Evolutionary conservation across 2,797 vertebrate species (phyloP), one percentile per base, ranked within the genome.

Genomic region (Anguilla pacifica): DNA sequence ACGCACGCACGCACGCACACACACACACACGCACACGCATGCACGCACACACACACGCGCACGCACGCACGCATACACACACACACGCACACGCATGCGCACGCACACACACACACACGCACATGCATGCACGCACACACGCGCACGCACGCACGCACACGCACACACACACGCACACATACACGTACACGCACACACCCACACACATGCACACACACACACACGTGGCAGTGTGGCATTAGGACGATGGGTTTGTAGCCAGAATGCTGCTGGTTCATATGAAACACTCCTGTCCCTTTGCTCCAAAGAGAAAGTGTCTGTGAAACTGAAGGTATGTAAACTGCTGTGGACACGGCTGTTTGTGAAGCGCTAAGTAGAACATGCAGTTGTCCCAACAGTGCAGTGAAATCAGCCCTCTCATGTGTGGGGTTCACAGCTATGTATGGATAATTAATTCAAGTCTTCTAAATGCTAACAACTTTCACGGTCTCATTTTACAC

Each of bases 31-130:
- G 2, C 64, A 28, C 22, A 67, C 22, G 25, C 64, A n/a, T 2
- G 28, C 64, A 67, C 2, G 13, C 22, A 28, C 64, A 28, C 22
- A 9, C 64, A 9, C 2, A 6, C 0, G 9, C 64, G 4, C 22
- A 6, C 22, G 7, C 22, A 7, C 10, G 3, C 7, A 25, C 4
- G 11, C 31, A 43, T 35, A 79, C 59, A 19, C 15, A 3, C 19
- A 19, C 59, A 22, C 19, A 3, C 19, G 1, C 0, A 22, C 3
- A n/a, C 3, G 1, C 7, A 6, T 0, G 1, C 61, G 0, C 7
- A 4, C 3, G 6, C 0, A 11, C 13, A 77, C 72, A 74, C 53
- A 51, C 19, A n/a, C 1, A 22, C 6, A 64, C 3, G 1, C 19
- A 25, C 19, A n/a, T 22, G 0, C 19, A 0, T 0, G 0, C 3